phyloP scores from a whole-genome alignment of 2,888 invertebrate species.

The Cheilosia soror region DNA sequence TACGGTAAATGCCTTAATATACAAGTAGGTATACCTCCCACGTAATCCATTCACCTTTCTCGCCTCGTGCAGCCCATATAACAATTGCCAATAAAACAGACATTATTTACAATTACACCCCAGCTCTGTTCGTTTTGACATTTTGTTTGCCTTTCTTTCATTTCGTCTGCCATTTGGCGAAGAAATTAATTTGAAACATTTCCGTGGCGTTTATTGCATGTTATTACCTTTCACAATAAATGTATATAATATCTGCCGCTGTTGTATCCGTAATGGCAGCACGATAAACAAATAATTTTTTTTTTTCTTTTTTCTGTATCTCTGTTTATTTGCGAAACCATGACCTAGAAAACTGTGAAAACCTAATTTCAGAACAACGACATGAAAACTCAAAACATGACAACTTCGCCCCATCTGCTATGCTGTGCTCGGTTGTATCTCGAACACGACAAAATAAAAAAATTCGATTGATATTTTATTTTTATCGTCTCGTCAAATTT shows the following conservation, averaged over 20 bases:
- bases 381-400: constrained; percentile 47
- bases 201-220: constrained; percentile 59
- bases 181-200: constrained; percentile 68
- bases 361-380: constrained; percentile 50
- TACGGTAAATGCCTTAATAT: neutral
- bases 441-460: constrained; percentile 2
- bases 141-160: constrained; percentile 10
- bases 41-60: constrained; percentile 2
- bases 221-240: constrained; percentile 56
- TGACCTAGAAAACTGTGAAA: constrained; percentile 52
- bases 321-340: constrained; percentile 48
- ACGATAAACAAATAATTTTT: constrained; percentile 42
- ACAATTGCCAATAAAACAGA: constrained; percentile 42
- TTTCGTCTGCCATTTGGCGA: constrained; percentile 8
- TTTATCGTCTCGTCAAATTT: constrained; percentile 11
- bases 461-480: constrained; percentile 54
- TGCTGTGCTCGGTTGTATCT: neutral
- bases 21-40: neutral
- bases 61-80: constrained; percentile 14
- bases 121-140: too few relatives aligned
- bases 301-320: neutral
- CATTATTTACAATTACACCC: constrained; percentile 42
- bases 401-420: neutral
- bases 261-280: constrained; percentile 49
- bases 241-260: constrained; percentile 22